phyloP scores from a whole-genome alignment of 2,797 vertebrate genomes.

The Hapalemur alaotrensis region DNA sequence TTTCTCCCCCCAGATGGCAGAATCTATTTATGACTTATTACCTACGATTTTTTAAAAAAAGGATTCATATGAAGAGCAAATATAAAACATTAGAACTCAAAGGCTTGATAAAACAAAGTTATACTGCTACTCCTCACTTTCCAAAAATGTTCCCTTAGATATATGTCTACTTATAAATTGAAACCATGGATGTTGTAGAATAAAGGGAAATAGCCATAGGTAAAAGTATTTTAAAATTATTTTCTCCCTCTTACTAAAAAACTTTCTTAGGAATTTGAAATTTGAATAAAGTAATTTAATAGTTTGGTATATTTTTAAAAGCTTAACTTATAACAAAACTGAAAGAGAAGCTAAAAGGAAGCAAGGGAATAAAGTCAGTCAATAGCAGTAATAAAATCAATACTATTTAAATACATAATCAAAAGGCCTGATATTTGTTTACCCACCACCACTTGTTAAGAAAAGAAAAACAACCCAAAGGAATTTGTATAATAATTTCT shows the following conservation, averaged over 20 bases:
- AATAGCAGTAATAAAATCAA: conserved; percentile 60
- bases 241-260: conserved; percentile 17
- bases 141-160: conserved; percentile 11
- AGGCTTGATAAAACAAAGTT: neutral
- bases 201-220: neutral
- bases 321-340: conserved; percentile 1
- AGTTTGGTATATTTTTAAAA: neutral
- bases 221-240: conserved; percentile 17
- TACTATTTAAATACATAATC: conserved; percentile 21
- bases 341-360: conserved; percentile 30
- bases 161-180: neutral
- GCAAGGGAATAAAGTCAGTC: conserved; percentile 36
- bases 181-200: neutral
- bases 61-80: neutral
- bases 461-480: conserved; percentile 74
- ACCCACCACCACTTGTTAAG: neutral
- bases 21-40: conserved; percentile 56
- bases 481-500: conserved; percentile 74
- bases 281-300: conserved; percentile 1
- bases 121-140: neutral
- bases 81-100: neutral
- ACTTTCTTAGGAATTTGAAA: conserved; percentile 37
- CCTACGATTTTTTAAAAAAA: conserved; percentile 63
- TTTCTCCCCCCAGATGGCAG: conserved; percentile 42
- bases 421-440: conserved; percentile 47